phyloP scores from a whole-genome alignment of 1,140 invertebrate species.

The Drosophila jambulina region DNA sequence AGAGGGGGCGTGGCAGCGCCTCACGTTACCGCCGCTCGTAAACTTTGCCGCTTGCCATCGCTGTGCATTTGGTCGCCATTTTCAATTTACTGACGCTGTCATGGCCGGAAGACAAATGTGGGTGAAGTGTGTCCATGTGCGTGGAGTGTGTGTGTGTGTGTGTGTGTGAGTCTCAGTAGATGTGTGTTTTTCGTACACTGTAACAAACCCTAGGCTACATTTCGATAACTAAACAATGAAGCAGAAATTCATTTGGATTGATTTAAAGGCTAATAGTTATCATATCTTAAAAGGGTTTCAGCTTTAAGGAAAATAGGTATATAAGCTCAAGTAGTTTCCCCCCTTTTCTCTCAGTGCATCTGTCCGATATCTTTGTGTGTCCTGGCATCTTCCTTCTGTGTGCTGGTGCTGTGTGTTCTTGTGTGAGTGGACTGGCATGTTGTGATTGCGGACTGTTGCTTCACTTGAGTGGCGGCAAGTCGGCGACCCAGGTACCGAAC shows the following conservation, averaged over 20 bases:
- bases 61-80: slow-evolving; percentile 68
- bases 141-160: slow-evolving; percentile 15
- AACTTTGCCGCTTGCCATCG: slow-evolving; percentile 42
- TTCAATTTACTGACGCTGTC: slow-evolving; percentile 76
- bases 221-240: not conserved
- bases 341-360: not conserved
- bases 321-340: not conserved
- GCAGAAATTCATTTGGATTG: not conserved
- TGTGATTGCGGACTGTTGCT: slow-evolving; percentile 75
- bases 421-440: slow-evolving; percentile 48
- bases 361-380: not conserved
- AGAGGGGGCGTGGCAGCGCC: slow-evolving; percentile 3
- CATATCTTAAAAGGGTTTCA: not conserved
- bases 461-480: slow-evolving; percentile 69
- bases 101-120: slow-evolving; percentile 74
- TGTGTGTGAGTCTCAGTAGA: slow-evolving; percentile 5
- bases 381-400: slow-evolving; percentile 1
- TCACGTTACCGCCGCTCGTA: slow-evolving; percentile 34
- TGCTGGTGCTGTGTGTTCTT: not conserved
- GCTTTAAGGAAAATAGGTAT: not conserved
- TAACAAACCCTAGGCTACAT: not conserved
- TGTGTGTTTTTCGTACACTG: slow-evolving; percentile 17
- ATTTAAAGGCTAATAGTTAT: no score
- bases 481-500: slow-evolving; percentile 47
- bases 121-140: slow-evolving; percentile 36